Evolutionary conservation across 2,113 vertebrate species (phyloP).

Genomic region (Rhinolophus ferrumequinum): DNA sequence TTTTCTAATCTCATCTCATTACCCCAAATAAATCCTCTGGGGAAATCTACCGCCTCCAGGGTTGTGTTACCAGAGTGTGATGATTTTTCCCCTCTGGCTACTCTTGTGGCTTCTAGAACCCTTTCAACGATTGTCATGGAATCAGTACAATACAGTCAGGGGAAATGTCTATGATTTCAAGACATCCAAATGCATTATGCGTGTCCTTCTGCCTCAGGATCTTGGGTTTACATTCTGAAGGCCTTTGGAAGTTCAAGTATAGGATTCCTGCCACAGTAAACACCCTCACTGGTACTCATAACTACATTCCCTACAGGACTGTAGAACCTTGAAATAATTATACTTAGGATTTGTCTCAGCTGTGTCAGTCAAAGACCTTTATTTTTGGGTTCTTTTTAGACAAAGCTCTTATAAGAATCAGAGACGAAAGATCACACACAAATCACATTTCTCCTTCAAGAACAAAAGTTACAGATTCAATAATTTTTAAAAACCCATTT

Average conservation of each 20-base stretch:
- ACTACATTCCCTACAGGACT: not conserved
- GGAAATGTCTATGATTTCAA: not conserved
- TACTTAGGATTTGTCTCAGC: not conserved
- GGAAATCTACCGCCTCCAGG: not conserved
- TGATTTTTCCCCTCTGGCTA: not conserved
- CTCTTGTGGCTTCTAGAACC: not conserved
- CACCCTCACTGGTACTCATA: not conserved
- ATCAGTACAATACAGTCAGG: rapidly evolving
- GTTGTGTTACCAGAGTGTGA: not conserved
- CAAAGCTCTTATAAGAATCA: slow-evolving; percentile 29
- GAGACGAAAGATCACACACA: not conserved
- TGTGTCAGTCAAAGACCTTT: slow-evolving; percentile 56
- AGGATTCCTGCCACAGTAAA: not conserved
- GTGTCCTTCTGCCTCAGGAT: rapidly evolving
- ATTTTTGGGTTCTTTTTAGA: slow-evolving; percentile 53
- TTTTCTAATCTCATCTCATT: not conserved
- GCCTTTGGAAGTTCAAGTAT: not conserved
- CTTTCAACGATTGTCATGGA: rapidly evolving
- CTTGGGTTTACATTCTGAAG: not conserved
- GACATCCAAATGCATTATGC: rapidly evolving
- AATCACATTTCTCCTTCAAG: not conserved
- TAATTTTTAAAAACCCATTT: slow-evolving; percentile 17
- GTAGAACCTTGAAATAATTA: not conserved
- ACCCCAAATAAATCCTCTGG: not conserved
- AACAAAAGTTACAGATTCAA: slow-evolving; percentile 38